These are phyloP conservation scores for Seriola rivoliana DNA, from an alignment of 2,113 vertebrate genomes.

Conservation along the genomic window DNA sequence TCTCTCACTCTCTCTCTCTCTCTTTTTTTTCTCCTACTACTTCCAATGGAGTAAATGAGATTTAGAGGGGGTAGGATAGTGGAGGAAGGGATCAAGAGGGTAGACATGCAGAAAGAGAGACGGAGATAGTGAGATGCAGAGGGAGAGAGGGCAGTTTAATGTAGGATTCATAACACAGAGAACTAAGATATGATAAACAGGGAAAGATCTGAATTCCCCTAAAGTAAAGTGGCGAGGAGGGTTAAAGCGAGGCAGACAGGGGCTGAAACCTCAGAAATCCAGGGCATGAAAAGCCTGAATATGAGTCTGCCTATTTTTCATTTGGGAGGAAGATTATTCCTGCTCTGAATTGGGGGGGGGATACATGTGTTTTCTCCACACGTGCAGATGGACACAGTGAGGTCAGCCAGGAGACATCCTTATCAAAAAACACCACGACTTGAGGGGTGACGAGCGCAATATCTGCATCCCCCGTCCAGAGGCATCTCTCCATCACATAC, in stretches of 20 bases:
- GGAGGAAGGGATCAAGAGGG: constrained; percentile 78
- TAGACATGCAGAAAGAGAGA: constrained; percentile 66
- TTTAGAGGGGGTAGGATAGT: constrained; percentile 73
- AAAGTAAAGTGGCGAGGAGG: constrained; percentile 50
- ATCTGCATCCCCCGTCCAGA: constrained; percentile 35
- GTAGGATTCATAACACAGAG: constrained; percentile 60
- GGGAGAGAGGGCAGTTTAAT: constrained; percentile 58
- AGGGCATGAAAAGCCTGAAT: constrained; percentile 45
- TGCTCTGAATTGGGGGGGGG: constrained; percentile 33
- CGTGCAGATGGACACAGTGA: constrained; percentile 17
- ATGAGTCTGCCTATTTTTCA: constrained; percentile 38
- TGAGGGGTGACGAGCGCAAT: constrained; percentile 12
- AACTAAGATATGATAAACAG: constrained; percentile 63
- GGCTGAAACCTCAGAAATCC: constrained; percentile 52
- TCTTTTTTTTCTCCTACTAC: constrained; percentile 57
- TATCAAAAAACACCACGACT: constrained; percentile 56
- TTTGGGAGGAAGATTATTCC: constrained; percentile 53
- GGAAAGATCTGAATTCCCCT: constrained; percentile 58
- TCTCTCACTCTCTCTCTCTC: constrained; percentile 50
- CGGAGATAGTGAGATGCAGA: constrained; percentile 55
- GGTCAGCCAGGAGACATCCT: constrained; percentile 62
- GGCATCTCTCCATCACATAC: constrained; percentile 54
- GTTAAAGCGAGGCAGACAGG: constrained; percentile 34
- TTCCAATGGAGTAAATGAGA: constrained; percentile 83
- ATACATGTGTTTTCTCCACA: constrained; percentile 45